phyloP scores from a whole-genome alignment of 35 echinoderm and acorn worm species.

The Apostichopus japonicus region DNA sequence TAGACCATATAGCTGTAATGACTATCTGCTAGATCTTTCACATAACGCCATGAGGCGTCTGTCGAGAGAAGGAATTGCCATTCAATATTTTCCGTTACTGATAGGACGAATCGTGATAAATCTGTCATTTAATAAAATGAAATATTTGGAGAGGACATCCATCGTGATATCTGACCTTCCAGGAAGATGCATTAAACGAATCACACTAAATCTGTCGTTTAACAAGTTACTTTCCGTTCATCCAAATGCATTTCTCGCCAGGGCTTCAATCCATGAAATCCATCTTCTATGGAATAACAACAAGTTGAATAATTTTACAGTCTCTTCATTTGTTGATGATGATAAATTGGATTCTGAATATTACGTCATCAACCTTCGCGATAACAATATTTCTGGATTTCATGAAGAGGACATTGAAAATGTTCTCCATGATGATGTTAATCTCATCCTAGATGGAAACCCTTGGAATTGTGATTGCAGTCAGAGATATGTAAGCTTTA shows the following conservation, averaged over 20 bases:
- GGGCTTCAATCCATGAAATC: not conserved
- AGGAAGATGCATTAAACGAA: not conserved
- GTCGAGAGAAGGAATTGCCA: not conserved
- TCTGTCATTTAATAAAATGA: not conserved
- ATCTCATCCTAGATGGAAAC: not conserved
- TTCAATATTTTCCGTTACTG: not conserved
- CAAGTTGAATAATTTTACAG: not conserved
- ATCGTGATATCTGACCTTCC: not conserved
- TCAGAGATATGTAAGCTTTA: not conserved
- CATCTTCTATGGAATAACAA: not conserved
- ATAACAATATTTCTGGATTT: not conserved
- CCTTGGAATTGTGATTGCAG: conserved; percentile 1
- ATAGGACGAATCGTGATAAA: not conserved
- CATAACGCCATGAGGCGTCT: not conserved
- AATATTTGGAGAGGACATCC: not conserved
- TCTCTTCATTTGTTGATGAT: not conserved
- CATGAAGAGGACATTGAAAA: not conserved
- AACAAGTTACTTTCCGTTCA: not conserved
- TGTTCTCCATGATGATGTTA: not conserved
- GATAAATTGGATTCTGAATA: not conserved
- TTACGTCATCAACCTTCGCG: not conserved
- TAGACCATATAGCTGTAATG: not conserved
- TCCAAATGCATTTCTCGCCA: not conserved
- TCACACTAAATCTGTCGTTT: not conserved
- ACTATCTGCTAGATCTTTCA: not conserved